Base-by-base conservation (phyloP, 2,797 vertebrate genomes). In the Apogon hyalosoma region DNA sequence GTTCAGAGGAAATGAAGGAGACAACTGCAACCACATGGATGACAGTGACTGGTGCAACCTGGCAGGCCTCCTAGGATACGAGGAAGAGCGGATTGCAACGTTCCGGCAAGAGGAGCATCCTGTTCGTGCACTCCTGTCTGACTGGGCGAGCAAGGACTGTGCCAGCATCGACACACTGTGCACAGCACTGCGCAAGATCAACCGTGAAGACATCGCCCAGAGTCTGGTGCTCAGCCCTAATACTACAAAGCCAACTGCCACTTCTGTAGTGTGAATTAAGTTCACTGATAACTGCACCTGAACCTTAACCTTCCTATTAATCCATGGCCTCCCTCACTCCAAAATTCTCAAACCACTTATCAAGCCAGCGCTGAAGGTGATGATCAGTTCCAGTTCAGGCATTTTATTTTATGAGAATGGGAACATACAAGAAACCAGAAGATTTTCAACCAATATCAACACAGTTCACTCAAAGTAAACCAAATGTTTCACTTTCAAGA, bases 1-100 rank as follows among this genome's bases (percentile, higher is more conserved):
- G 72, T 94, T 92, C 91, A 75, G 68, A 16, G 83, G 93, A 72
- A 61, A 31, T 0, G 83, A 87, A 7, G 84, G 78, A 18, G 87
- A 91, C 21, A 70, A 85, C 28, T 69, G 80, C 53, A 73, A 79
- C 51, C 93, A 93, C 0, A 88, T 92, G 0, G 95, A 96, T 12
- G 96, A 97, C 66, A 95, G 95, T 11, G 93, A 95, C 57, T 99
- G 97, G 98, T 91, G 94, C 87, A 95, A 92, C 85, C 92, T 99
- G 87, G 98, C 98, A 0, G 95, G 93, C 0, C 94, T 98, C 74
- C 92, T 99, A 74, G 98, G 98, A 46, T 99, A 98, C 75, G 93
- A 95, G 77, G 95, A 97, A 18, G 95, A 97, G 63, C 93, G 96
- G 50, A 97, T 98, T 45, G 95, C 95, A 55, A 93, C 92, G 74